phyloP scores from a whole-genome alignment of 2,113 vertebrate genomes.

The human (Homo sapiens) region DNA sequence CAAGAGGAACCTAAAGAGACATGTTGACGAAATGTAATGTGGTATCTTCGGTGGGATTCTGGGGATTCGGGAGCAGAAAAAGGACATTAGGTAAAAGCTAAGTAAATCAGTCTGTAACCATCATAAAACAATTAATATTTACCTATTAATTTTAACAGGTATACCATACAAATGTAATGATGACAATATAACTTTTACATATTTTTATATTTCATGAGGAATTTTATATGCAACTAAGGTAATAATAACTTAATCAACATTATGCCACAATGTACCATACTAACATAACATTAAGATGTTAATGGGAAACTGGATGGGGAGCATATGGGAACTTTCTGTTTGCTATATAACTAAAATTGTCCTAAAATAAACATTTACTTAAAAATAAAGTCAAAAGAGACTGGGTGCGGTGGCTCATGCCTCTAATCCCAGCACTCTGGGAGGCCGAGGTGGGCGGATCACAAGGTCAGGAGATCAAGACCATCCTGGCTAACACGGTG shows the following conservation, averaged over 20 bases:
- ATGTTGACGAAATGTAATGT: background rate
- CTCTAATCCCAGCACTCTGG: no score
- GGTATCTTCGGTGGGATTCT: background rate
- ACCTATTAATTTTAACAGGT: background rate
- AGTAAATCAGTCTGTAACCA: background rate
- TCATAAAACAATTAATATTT: background rate
- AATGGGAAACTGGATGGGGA: background rate
- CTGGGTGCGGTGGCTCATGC: no score
- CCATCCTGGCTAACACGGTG: no score
- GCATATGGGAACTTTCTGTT: background rate
- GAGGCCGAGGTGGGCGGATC: no score
- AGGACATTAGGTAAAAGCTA: background rate
- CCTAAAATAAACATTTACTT: background rate
- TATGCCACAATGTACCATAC: background rate
- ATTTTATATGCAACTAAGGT: background rate
- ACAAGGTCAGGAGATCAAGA: no score
- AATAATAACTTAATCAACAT: background rate
- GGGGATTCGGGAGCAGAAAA: background rate
- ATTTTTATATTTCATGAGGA: background rate
- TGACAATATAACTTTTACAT: background rate
- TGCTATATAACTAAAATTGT: background rate
- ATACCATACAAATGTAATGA: background rate
- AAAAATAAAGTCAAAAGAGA: no score
- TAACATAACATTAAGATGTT: background rate
- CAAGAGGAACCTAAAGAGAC: background rate